Conservation (phyloP, 2,797 vertebrate species). For the Urosaurus nigricauda region DNA sequence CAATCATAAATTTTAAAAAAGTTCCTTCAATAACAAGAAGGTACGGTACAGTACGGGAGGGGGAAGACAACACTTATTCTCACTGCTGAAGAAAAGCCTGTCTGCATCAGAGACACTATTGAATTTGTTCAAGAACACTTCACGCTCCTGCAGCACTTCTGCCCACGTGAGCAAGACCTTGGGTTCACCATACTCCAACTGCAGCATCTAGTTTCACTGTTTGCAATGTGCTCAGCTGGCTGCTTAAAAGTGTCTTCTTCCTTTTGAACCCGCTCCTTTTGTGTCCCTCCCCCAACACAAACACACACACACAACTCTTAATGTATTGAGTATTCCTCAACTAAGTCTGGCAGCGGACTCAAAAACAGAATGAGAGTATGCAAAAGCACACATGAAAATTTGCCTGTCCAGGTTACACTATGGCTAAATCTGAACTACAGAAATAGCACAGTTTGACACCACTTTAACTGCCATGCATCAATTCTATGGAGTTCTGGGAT, state of each 20-base stretch:
- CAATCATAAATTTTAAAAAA: conserved; percentile 63
- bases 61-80: conserved; percentile 65
- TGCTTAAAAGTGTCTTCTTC: conserved; percentile 50
- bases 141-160: conserved; percentile 70
- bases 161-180: conserved; percentile 77
- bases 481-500: too few species aligned
- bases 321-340: too few species aligned
- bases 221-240: conserved; percentile 64
- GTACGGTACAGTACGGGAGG: conserved; percentile 65
- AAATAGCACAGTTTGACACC: too few species aligned
- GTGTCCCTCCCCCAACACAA: conserved; percentile 9
- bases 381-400: too few species aligned
- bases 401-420: too few species aligned
- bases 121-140: conserved; percentile 79
- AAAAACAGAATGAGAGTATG: too few species aligned
- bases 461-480: too few species aligned
- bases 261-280: conserved; percentile 59
- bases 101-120: conserved; percentile 73
- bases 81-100: conserved; percentile 79
- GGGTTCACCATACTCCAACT: conserved; percentile 61
- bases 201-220: conserved; percentile 29
- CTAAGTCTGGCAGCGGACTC: too few species aligned
- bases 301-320: too few species aligned
- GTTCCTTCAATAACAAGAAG: conserved; percentile 79
- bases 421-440: too few species aligned